phyloP scores from a whole-genome alignment of 2,888 invertebrate species.

The Rhagophthalmus giganteus region DNA sequence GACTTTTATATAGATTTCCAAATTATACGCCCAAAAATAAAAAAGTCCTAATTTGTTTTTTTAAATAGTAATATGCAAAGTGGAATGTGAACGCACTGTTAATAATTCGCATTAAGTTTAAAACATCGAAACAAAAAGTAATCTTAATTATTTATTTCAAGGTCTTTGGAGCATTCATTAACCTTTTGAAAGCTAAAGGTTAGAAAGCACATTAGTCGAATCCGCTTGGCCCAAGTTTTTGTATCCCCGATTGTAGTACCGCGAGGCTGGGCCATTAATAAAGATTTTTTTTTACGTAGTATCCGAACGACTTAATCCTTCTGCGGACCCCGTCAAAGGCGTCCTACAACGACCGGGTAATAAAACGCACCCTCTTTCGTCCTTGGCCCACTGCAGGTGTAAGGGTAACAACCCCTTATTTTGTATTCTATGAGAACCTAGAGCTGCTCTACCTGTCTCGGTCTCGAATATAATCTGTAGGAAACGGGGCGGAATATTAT shows the following conservation, averaged over 20 bases:
- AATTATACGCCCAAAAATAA: no score
- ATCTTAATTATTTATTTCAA: slow-evolving; percentile 44
- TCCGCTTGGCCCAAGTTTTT: slow-evolving; percentile 1
- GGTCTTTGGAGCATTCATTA: slow-evolving; percentile 54
- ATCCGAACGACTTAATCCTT: slow-evolving; percentile 8
- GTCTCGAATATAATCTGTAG: no score
- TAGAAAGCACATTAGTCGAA: slow-evolving; percentile 28
- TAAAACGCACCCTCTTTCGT: slow-evolving; percentile 14
- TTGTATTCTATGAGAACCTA: slow-evolving; percentile 1
- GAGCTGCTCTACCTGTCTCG: neutral
- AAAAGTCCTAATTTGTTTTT: no score
- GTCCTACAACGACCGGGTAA: slow-evolving; percentile 5
- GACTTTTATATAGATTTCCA: no score
- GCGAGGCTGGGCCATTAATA: neutral
- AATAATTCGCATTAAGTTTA: slow-evolving; percentile 48
- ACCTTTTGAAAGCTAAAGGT: slow-evolving; percentile 53
- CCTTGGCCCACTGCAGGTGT: slow-evolving; percentile 29
- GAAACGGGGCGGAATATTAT: no score
- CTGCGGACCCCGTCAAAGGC: neutral
- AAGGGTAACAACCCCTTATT: slow-evolving; percentile 23
- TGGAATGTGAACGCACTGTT: slow-evolving; percentile 48
- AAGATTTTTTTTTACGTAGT: neutral
- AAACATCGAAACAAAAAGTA: slow-evolving; percentile 34
- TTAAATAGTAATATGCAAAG: no score
- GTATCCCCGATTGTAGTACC: no score